A percentile compares a stretch with the other conserved stretches of the same genome.
phyloP scores from a whole-genome alignment of 2,888 invertebrate species.

The Dynastes maya region DNA sequence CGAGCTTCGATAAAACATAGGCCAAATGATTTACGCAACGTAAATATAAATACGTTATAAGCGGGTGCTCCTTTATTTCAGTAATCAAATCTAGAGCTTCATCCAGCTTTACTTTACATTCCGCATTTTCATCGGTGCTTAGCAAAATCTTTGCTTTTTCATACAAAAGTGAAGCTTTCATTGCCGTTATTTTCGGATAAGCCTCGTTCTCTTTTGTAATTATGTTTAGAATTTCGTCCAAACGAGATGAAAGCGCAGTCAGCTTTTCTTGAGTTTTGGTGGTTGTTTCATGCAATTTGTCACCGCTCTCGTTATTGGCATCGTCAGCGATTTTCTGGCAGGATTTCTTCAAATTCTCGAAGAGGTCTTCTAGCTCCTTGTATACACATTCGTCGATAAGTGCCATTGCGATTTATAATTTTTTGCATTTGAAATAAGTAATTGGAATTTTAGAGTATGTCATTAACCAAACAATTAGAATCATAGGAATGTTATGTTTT shows the following conservation, averaged over 20 bases:
- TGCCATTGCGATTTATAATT: constrained; percentile 48
- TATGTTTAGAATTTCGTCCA: constrained; percentile 53
- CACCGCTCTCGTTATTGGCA: constrained; percentile 47
- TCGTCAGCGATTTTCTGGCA: constrained; percentile 51
- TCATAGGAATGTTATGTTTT: constrained; percentile 42
- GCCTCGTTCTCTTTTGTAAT: constrained; percentile 53
- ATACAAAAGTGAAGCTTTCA: constrained; percentile 66
- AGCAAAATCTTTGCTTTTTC: constrained; percentile 67
- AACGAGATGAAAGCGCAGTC: constrained; percentile 53
- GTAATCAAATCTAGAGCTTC: constrained; percentile 62
- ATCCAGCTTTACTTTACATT: constrained; percentile 62
- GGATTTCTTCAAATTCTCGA: constrained; percentile 54
- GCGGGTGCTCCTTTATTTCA: constrained; percentile 59
- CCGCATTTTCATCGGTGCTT: constrained; percentile 58
- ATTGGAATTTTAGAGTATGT: constrained; percentile 50
- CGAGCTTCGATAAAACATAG: constrained; percentile 74
- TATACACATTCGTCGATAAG: constrained; percentile 52
- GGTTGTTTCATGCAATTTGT: constrained; percentile 45
- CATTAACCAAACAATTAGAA: constrained; percentile 51
- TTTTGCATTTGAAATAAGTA: constrained; percentile 49
- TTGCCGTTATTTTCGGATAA: constrained; percentile 62
- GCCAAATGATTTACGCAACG: constrained; percentile 75
- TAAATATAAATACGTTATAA: constrained; percentile 71
- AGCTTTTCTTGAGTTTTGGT: constrained; percentile 52
- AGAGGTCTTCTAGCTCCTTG: constrained; percentile 55